phyloP scores from a whole-genome alignment of 2,797 vertebrate species.

The Aldrovandia affinis region DNA sequence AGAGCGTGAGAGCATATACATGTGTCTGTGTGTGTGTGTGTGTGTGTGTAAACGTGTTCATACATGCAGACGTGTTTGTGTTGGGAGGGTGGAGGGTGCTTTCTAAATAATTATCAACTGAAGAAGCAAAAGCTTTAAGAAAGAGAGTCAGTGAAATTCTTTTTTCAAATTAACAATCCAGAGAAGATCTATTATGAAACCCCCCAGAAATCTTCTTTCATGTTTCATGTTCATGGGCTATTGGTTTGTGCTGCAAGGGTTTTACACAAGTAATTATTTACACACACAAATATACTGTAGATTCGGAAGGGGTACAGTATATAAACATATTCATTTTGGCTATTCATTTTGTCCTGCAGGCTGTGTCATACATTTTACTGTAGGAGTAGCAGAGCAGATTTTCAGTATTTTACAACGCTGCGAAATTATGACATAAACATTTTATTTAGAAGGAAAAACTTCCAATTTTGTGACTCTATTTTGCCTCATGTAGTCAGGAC shows the following conservation, averaged over 20 bases:
- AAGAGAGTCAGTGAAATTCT: background rate
- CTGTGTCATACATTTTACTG: too few species aligned
- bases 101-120: slow-evolving; percentile 35
- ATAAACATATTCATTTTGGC: background rate
- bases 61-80: background rate
- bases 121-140: slow-evolving; percentile 4
- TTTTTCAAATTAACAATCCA: slow-evolving; percentile 23
- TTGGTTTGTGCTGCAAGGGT: background rate
- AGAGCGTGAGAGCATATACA: background rate
- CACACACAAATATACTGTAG: too few species aligned
- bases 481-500: too few species aligned
- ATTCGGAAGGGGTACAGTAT: background rate
- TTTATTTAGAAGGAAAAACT: too few species aligned
- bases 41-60: background rate
- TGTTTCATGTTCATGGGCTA: slow-evolving; percentile 6
- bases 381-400: too few species aligned
- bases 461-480: too few species aligned
- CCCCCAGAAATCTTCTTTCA: slow-evolving; percentile 21
- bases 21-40: background rate
- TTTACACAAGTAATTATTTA: too few species aligned
- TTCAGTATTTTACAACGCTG: too few species aligned
- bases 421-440: too few species aligned
- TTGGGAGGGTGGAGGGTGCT: background rate
- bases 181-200: slow-evolving; percentile 20
- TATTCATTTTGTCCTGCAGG: too few species aligned